These are phyloP conservation scores for Papilio elwesi DNA, from an alignment of 2,888 invertebrate genomes.

Conservation along the genomic window DNA sequence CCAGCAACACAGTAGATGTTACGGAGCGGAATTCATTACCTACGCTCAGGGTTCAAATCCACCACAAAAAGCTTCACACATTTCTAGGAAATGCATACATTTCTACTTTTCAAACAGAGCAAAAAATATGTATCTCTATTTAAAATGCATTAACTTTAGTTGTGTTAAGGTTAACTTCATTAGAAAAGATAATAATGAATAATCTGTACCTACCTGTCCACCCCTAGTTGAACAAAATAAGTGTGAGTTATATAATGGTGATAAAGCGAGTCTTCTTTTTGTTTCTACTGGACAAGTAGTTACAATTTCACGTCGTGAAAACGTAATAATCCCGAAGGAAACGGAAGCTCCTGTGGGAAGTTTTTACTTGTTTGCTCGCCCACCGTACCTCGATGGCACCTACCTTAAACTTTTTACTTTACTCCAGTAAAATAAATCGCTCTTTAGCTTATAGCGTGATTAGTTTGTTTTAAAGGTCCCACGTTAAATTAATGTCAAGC, in stretches of 20 bases:
- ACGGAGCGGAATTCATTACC: neutral
- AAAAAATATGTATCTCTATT: no score
- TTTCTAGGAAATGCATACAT: no score
- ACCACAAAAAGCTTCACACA: no score
- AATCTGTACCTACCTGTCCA: neutral
- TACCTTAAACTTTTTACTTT: constrained; percentile 30
- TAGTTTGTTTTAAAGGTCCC: neutral
- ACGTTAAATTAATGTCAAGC: no score
- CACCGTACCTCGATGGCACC: constrained; percentile 10
- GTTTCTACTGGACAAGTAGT: constrained; percentile 15
- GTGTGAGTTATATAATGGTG: constrained; percentile 10
- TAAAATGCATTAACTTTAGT: no score
- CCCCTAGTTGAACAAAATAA: neutral
- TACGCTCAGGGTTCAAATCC: no score
- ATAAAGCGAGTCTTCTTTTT: constrained; percentile 5
- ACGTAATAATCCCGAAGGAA: constrained; percentile 32
- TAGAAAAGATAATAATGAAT: no score
- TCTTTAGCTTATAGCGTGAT: constrained; percentile 10
- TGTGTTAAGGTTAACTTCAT: no score
- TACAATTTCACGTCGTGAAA: constrained; percentile 25
- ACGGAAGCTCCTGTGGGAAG: constrained; percentile 7
- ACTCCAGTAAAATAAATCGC: constrained; percentile 9
- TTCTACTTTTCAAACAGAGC: no score
- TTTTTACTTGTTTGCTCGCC: constrained; percentile 31
- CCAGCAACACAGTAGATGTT: no score